These are phyloP conservation scores for Notospermus geniculatus DNA, from an alignment of 1,140 invertebrate species.

Conservation along the genomic window DNA sequence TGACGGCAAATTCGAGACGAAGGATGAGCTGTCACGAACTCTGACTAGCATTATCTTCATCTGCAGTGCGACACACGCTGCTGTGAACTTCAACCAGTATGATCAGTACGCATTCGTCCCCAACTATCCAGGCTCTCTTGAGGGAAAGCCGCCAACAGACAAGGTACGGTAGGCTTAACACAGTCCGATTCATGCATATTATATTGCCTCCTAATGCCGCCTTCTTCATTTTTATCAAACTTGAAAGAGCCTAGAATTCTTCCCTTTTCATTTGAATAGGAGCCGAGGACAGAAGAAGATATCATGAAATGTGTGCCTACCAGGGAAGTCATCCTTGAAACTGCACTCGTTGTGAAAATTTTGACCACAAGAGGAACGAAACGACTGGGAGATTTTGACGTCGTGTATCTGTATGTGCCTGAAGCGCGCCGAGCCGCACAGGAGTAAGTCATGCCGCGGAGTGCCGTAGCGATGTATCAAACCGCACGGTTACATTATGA, in stretches of 20 bases:
- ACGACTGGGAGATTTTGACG: slow-evolving; percentile 52
- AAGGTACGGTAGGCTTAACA: no score
- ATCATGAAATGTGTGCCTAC: neutral
- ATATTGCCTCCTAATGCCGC: no score
- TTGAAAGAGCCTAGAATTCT: no score
- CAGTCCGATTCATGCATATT: no score
- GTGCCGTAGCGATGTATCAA: no score
- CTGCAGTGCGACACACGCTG: slow-evolving; percentile 58
- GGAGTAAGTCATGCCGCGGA: neutral
- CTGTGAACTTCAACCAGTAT: slow-evolving; percentile 56
- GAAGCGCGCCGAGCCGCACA: slow-evolving; percentile 33
- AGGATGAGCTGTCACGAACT: slow-evolving; percentile 44
- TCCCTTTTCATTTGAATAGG: no score
- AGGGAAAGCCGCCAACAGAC: slow-evolving; percentile 46
- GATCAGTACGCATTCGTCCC: slow-evolving; percentile 58
- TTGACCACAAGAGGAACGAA: slow-evolving; percentile 49
- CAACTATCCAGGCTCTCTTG: slow-evolving; percentile 57
- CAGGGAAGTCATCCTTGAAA: slow-evolving; percentile 29
- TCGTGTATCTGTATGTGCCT: slow-evolving; percentile 50
- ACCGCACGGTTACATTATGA: no score
- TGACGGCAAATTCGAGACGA: slow-evolving; percentile 29
- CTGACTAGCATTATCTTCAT: slow-evolving; percentile 56
- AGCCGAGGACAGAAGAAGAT: neutral
- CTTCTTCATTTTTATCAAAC: neutral
- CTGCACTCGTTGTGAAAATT: slow-evolving; percentile 51